Evolutionary conservation across 2,797 vertebrate genomes (phyloP), one percentile per base, ranked within the genome.

Genomic region (Phoeniculus purpureus): DNA sequence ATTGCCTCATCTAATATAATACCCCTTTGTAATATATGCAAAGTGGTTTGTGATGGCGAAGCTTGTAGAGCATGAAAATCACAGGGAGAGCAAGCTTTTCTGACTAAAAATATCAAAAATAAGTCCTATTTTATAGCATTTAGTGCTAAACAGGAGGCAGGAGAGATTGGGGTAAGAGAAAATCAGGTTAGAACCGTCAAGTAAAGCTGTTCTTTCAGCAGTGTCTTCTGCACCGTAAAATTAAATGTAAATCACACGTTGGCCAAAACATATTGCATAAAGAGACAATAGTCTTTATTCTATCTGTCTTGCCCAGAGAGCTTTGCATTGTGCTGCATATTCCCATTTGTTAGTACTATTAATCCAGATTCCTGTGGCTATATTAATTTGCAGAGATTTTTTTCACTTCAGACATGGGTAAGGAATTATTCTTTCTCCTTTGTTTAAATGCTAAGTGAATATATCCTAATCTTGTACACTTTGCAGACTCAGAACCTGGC

Each of bases 1-100:
- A 94, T 95, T 95, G 76, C 84, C 81, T 92, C 94, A 85, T 95
- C 93, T 93, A 92, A 92, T 93, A 79, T 82, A 96, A 93, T 93
- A 80, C 85, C 91, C 84, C 19, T 79, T 94, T 92, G 91, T 96
- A 96, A 95, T 96, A 96, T 92, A 97, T 94, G 92, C 85, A 95
- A 80, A 96, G 76, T 96, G 87, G 89, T 93, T 97, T 96, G 84
- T 95, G 84, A 95, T 94, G 87, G 75, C 86, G 94, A 84, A 96
- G 80, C 94, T 96, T 90, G 82, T 90, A 96, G 74, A 94, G 88
- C 91, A 81, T 95, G 83, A 92, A 95, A 96, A 95, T 96, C 75
- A 29, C 58, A 62, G 66, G 48, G 31, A 90, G 94, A 89, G 86
- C 50, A 74, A 84, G 68, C 71, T 87, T 96, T 95, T 95, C 76